Evolutionary conservation across 1,140 invertebrate genomes (phyloP).

Genomic region (Papilio dardanus): DNA sequence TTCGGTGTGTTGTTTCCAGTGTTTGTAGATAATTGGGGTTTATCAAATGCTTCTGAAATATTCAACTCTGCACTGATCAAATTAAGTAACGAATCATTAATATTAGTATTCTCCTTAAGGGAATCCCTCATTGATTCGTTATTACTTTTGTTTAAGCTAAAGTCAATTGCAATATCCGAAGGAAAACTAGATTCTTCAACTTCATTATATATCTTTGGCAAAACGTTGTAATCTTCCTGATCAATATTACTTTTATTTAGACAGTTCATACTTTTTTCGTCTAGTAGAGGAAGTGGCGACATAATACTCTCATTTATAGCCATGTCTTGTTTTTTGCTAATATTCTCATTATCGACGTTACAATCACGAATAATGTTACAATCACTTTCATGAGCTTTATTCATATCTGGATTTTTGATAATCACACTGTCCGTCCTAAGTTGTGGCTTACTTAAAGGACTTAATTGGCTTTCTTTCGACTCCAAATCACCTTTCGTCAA

Average conservation of each 20-base stretch:
- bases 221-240: not conserved
- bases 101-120: constrained; percentile 5
- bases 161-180: constrained; percentile 58
- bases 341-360: not conserved
- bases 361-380: constrained; percentile 3
- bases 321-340: not conserved
- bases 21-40: not conserved
- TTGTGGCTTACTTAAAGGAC: constrained; percentile 41
- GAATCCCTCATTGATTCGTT: constrained; percentile 2
- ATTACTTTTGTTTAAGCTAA: constrained; percentile 59
- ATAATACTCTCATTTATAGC: not conserved
- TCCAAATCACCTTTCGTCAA: constrained; percentile 52
- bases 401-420: constrained; percentile 77
- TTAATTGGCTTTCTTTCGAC: constrained; percentile 44
- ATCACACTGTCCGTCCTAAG: constrained; percentile 74
- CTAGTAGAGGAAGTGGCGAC: constrained; percentile 17
- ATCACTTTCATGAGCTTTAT: constrained; percentile 49
- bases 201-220: constrained; percentile 19
- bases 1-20: not conserved
- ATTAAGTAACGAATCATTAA: constrained; percentile 31
- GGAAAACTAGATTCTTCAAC: constrained; percentile 23
- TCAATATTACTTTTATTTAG: constrained; percentile 28
- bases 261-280: not conserved
- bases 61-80: constrained; percentile 16
- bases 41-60: constrained; percentile 21